Conservation (phyloP, 2,888 invertebrate genomes). For the Caenorhabditis uteleia region DNA sequence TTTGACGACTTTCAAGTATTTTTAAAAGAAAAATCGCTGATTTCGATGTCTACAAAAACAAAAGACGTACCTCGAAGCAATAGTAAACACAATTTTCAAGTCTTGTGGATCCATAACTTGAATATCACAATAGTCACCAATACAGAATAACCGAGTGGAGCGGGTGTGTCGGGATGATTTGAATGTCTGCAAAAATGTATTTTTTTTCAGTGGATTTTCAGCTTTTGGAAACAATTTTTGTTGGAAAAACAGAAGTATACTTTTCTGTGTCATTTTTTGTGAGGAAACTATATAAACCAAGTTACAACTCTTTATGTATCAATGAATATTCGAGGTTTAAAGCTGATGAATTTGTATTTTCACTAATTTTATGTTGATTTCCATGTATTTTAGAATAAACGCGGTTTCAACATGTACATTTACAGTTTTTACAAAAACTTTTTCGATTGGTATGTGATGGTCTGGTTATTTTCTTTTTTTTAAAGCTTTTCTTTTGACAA, state of each 20-base stretch:
- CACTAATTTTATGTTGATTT: no score
- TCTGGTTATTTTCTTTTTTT: no score
- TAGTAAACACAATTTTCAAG: constrained; percentile 83
- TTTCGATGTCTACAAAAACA: neutral
- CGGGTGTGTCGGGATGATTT: constrained; percentile 47
- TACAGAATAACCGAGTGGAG: constrained; percentile 80
- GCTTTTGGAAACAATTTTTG: neutral
- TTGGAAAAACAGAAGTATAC: neutral
- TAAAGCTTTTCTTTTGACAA: no score
- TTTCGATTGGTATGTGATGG: no score
- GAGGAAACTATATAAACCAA: no score
- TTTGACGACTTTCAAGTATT: neutral
- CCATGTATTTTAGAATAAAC: no score
- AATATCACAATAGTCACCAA: constrained; percentile 97
- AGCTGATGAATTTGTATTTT: no score
- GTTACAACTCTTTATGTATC: neutral
- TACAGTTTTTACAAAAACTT: no score
- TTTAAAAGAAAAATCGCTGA: neutral
- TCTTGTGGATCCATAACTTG: constrained; percentile 95
- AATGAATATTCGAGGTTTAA: no score
- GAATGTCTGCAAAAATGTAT: constrained; percentile 40
- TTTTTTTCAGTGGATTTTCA: no score
- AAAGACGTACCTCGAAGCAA: constrained; percentile 30
- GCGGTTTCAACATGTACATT: no score
- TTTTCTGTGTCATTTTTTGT: no score